phyloP scores from a whole-genome alignment of 2,797 vertebrate species.

The Premnoplex brunnescens region DNA sequence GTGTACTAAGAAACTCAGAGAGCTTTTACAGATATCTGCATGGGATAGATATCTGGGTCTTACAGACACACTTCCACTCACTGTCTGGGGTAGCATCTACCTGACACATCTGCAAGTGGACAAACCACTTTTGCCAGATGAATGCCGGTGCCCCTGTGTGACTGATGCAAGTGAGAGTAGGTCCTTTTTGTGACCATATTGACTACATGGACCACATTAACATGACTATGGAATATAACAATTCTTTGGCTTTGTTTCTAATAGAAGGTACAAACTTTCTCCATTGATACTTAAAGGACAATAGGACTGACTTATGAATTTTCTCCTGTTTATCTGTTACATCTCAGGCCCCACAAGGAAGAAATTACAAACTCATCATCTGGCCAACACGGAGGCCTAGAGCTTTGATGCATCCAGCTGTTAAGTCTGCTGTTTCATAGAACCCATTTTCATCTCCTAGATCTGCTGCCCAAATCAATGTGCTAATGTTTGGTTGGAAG shows the following conservation, averaged over 20 bases:
- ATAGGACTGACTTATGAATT: background rate
- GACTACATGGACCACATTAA: background rate
- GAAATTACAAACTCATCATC: slow-evolving; percentile 69
- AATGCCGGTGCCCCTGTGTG: background rate
- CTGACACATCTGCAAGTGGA: background rate
- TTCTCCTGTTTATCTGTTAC: background rate
- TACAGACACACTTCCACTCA: background rate
- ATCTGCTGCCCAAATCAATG: slow-evolving; percentile 9
- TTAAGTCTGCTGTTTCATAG: slow-evolving; percentile 33
- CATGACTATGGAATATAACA: background rate
- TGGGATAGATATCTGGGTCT: background rate
- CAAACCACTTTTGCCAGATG: background rate
- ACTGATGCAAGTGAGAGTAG: background rate
- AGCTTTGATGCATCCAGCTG: slow-evolving; percentile 46
- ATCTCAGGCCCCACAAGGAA: slow-evolving; percentile 36
- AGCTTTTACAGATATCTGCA: background rate
- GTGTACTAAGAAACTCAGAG: background rate
- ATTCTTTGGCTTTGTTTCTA: background rate
- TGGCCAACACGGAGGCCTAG: slow-evolving; percentile 41
- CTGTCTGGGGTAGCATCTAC: background rate
- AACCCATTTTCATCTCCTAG: slow-evolving; percentile 1
- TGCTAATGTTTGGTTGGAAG: background rate
- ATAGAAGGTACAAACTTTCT: background rate
- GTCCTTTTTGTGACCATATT: background rate
- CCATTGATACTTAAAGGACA: background rate